These are phyloP conservation scores for Sapayoa aenigma DNA, from an alignment of 2,113 vertebrate species.

Conservation along the genomic window DNA sequence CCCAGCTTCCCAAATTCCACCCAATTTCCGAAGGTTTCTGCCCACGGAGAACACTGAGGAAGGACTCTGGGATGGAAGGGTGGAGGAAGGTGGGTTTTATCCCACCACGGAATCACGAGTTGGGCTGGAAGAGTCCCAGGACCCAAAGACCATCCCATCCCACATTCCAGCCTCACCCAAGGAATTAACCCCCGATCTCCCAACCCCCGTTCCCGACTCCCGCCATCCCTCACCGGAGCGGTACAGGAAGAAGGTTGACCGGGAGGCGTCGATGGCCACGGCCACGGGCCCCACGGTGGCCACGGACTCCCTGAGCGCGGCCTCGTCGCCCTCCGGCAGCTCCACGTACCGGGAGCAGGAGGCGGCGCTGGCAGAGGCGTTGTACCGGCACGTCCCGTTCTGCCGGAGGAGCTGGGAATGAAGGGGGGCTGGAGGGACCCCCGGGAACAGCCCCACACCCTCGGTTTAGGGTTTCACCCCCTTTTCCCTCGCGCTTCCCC, in stretches of 20 bases:
- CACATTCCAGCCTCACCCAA: not conserved
- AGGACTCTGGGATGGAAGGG: not conserved
- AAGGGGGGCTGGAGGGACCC: too few species aligned
- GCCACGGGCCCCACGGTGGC: constrained; percentile 86
- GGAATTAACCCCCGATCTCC: too few species aligned
- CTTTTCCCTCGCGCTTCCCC: too few species aligned
- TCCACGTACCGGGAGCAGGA: constrained; percentile 79
- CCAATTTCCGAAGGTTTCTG: too few species aligned
- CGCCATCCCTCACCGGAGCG: not conserved
- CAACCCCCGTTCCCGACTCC: too few species aligned
- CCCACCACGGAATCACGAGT: not conserved
- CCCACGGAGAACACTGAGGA: not conserved
- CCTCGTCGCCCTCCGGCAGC: constrained; percentile 70
- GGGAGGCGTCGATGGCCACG: constrained; percentile 83
- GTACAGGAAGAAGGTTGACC: constrained; percentile 76
- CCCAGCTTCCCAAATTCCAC: not conserved
- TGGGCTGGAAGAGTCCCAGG: not conserved
- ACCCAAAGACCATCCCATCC: not conserved
- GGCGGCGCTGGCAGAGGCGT: constrained; percentile 71
- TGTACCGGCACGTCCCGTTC: constrained; percentile 79
- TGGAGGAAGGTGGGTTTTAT: not conserved
- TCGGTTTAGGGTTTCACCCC: not conserved
- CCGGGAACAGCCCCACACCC: too few species aligned
- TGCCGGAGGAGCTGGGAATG: not conserved
- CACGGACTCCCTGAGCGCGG: constrained; percentile 71